Base-by-base conservation (phyloP, 2,113 vertebrate genomes). In the Chaetorhynchus papuensis region DNA sequence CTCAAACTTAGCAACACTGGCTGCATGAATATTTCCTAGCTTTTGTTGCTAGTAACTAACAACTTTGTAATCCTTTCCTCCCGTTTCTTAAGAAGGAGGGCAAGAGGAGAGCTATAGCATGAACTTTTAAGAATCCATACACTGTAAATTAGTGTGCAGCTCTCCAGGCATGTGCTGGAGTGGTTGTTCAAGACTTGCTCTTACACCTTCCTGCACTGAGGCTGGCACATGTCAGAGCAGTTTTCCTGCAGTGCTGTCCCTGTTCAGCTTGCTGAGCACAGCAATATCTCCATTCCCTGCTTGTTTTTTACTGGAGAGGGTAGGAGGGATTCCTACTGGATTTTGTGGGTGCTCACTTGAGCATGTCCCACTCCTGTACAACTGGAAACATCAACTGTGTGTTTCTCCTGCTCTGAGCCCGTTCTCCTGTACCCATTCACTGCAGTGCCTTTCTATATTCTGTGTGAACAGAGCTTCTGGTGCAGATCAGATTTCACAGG, bases 161-260 rank as follows among this genome's bases (percentile, higher is more conserved):
- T 91, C 53, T 84, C 39, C 41, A 84, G 72, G 39, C 0, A 0
- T 17, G 53, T 56, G 41, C 74, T 82, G 14, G 33, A 47, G 39
- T 3, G 5, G 10, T 70, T 4, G 1, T 75, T 91, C 35, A 28
- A 31, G 86, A 15, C 33, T 82, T 92, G 47, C 39, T 64, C 33
- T 45, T 26, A 19, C 30, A 16, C 42, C 59, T 76, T 64, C 35
- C 78, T 65, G 79, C 50, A 9, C 50, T 2, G 42, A 53, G 27
- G 26, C 30, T 0, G 0, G 19, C 41, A 15, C 2, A 1, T 66
- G 47, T 61, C 2, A 1, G 68, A 39, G 45, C 7, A 1, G 23
- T 78, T 87, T 72, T 15, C 45, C 71, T 52, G 77, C 44, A 15
- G 28, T 6, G 21, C 54, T 45, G 10, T 52, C 35, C 15, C 47